A percentile compares a stretch with the other conserved stretches of the same genome.
Conservation (phyloP, 2,797 vertebrate genomes). For the Limosa lapponica region DNA sequence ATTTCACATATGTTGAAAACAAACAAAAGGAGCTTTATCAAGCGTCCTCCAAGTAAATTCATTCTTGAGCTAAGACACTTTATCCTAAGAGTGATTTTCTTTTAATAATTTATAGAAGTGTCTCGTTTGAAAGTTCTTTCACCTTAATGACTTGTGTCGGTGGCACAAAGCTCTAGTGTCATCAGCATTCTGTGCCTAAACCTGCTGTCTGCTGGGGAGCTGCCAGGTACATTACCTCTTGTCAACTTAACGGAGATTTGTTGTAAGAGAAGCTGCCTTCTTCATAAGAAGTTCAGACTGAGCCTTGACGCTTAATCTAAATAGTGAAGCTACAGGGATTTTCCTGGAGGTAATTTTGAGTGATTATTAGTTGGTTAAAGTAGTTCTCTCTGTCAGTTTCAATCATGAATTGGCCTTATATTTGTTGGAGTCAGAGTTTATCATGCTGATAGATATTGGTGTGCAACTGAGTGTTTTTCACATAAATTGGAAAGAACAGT, state of each 20-base stretch:
- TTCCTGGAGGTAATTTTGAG: constrained; percentile 57
- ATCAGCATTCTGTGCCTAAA: constrained; percentile 12
- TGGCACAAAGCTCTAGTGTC: neutral
- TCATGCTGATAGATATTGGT: constrained; percentile 36
- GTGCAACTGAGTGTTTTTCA: constrained; percentile 28
- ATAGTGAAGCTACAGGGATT: constrained; percentile 17
- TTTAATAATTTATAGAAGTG: neutral
- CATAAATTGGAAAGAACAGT: neutral
- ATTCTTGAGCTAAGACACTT: neutral
- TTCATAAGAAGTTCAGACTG: neutral
- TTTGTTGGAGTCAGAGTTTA: constrained; percentile 1
- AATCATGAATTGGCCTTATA: constrained; percentile 23
- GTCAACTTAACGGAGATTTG: constrained; percentile 9
- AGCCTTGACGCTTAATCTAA: constrained; percentile 61
- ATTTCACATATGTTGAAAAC: neutral
- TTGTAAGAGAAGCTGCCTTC: neutral
- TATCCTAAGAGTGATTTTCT: neutral
- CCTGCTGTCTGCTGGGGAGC: neutral
- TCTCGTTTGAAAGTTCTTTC: neutral
- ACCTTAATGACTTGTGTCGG: constrained; percentile 1
- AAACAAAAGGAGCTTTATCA: neutral
- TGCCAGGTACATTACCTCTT: constrained; percentile 14
- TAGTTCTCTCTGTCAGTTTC: constrained; percentile 57
- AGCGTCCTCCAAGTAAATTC: neutral
- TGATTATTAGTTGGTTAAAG: constrained; percentile 73